Conservation (phyloP, 1,140 invertebrate species). For the Mycetomoellerius zeteki region DNA sequence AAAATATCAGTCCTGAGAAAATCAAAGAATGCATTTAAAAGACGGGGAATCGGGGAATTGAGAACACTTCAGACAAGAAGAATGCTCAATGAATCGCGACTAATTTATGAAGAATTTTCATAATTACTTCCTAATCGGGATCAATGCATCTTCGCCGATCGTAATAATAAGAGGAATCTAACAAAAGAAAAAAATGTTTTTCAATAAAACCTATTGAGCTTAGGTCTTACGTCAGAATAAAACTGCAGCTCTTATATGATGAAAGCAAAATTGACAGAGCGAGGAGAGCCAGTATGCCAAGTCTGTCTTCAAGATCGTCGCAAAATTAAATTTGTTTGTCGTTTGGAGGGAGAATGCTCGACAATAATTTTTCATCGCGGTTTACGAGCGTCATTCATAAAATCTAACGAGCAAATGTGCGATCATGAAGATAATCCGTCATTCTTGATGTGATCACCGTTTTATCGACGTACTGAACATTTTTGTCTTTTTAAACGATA, state of each 20-base stretch:
- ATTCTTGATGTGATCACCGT: neutral
- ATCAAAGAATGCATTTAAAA: neutral
- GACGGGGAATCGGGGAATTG: neutral
- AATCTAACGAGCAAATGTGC: neutral
- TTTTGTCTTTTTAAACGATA: neutral
- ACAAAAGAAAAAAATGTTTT: slow-evolving; percentile 8
- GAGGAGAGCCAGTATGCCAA: neutral
- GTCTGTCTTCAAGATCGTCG: neutral
- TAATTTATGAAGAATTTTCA: slow-evolving; percentile 27
- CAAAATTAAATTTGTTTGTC: neutral
- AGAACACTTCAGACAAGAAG: neutral
- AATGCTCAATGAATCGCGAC: neutral
- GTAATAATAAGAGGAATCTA: neutral
- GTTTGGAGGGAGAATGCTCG: neutral
- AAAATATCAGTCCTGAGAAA: neutral
- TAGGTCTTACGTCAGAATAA: neutral
- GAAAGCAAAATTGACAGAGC: neutral
- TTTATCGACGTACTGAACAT: slow-evolving; percentile 7
- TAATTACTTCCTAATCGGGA: slow-evolving; percentile 18
- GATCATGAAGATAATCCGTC: slow-evolving; percentile 13
- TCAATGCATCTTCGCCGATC: neutral
- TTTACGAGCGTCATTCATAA: neutral
- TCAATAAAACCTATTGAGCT: neutral
- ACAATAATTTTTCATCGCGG: slow-evolving; percentile 1
- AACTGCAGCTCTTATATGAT: slow-evolving; percentile 12